phyloP scores from a whole-genome alignment of 2,113 vertebrate species.

The Cryptotis parvus region DNA sequence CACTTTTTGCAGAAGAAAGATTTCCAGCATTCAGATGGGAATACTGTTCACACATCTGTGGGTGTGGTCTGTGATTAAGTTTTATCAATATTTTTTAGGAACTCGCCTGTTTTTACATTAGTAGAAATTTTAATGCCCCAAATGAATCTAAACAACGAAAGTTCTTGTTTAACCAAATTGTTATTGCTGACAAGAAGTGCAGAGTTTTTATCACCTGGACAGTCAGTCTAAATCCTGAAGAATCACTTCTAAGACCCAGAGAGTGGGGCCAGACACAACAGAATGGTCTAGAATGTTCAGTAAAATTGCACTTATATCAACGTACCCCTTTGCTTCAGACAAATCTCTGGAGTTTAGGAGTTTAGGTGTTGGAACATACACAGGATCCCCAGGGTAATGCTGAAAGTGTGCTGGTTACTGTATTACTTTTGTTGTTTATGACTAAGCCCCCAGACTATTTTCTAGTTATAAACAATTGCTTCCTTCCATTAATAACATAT shows the following conservation, averaged over 20 bases:
- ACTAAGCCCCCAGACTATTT: not conserved
- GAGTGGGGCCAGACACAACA: not conserved
- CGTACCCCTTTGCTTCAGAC: not conserved
- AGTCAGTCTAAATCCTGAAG: not conserved
- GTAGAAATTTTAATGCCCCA: slow-evolving; percentile 26
- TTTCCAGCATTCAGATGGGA: slow-evolving; percentile 24
- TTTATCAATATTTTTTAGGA: slow-evolving; percentile 48
- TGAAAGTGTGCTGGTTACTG: not conserved
- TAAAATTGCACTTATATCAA: not conserved
- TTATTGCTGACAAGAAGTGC: not conserved
- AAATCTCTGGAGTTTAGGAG: slow-evolving; percentile 2
- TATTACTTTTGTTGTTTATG: not conserved
- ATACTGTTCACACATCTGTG: not conserved
- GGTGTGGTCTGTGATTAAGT: not conserved
- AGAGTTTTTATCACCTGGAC: slow-evolving; percentile 29
- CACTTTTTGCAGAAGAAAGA: slow-evolving; percentile 45
- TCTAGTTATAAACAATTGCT: slow-evolving; percentile 32
- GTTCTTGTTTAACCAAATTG: slow-evolving; percentile 39
- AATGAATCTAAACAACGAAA: slow-evolving; percentile 44
- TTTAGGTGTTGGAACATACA: not conserved
- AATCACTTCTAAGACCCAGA: not conserved
- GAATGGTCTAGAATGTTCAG: not conserved
- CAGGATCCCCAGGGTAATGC: not conserved
- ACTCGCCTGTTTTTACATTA: slow-evolving; percentile 47
- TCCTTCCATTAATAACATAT: slow-evolving; percentile 4